Percentiles rank a stretch among this genome's conserved stretches.
phyloP scores from a whole-genome alignment of 2,113 vertebrate species.

The Amphilophus citrinellus region DNA sequence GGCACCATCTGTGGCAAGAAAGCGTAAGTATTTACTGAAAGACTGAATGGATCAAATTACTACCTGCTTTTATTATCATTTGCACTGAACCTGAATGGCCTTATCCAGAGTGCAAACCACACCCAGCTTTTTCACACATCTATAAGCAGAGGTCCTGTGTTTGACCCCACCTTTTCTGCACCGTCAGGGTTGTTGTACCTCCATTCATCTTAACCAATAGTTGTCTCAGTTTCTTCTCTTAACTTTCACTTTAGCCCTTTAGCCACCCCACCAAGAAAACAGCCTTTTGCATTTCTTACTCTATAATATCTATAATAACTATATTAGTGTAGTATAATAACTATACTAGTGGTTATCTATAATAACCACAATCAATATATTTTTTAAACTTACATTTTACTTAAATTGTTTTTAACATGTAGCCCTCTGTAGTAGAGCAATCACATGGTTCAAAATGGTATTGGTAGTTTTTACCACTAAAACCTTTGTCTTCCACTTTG shows the following conservation, averaged over 20 bases:
- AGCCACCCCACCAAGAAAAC: no score
- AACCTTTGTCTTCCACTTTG: neutral
- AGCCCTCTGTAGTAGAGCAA: neutral
- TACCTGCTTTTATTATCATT: neutral
- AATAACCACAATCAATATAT: no score
- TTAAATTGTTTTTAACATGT: no score
- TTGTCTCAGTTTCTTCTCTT: neutral
- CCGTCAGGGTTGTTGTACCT: neutral
- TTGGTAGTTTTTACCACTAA: neutral
- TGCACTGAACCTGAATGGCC: neutral
- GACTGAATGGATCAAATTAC: neutral
- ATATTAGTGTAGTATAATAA: no score
- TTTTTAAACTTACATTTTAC: no score
- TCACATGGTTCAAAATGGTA: neutral
- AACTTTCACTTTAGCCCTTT: neutral
- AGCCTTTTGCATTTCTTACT: no score
- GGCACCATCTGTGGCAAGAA: conserved; percentile 94
- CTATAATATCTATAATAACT: no score
- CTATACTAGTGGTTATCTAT: no score
- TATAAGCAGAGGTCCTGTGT: neutral
- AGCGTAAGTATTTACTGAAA: conserved; percentile 88
- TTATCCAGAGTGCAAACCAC: neutral
- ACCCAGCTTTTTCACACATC: neutral
- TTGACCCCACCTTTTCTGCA: neutral
- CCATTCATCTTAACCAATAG: neutral